phyloP scores from a whole-genome alignment of 37 sponge, comb jelly and placozoan species.

The Ephydatia muelleri region DNA sequence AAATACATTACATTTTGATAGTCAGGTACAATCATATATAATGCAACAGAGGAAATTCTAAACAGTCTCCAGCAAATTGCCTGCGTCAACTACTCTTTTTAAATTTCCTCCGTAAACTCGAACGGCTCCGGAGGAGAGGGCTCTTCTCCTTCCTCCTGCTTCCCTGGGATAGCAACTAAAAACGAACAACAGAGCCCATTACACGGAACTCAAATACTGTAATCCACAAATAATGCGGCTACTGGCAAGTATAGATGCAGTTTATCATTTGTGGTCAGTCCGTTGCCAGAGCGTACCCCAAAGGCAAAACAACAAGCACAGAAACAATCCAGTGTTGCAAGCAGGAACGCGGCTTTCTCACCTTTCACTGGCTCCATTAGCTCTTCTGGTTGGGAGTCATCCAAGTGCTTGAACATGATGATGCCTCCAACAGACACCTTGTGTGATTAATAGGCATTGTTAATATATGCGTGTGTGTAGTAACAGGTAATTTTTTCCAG shows the following conservation, averaged over 20 bases:
- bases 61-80: neutral
- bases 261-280: neutral
- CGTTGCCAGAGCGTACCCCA: neutral
- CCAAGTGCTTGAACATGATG: slow-evolving; percentile 69
- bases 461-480: too few relatives aligned
- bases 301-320: neutral
- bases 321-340: neutral
- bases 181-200: neutral
- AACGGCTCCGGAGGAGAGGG: slow-evolving; percentile 96
- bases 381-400: slow-evolving; percentile 62
- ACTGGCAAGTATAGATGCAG: neutral
- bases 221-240: too few relatives aligned
- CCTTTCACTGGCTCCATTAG: slow-evolving; percentile 89
- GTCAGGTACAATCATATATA: neutral
- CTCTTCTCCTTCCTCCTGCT: slow-evolving; percentile 88
- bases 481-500: too few relatives aligned
- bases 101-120: slow-evolving; percentile 84
- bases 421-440: slow-evolving; percentile 86
- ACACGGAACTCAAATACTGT: neutral
- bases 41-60: neutral
- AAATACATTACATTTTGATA: neutral
- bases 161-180: slow-evolving; percentile 63
- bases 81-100: neutral
- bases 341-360: slow-evolving; percentile 5
- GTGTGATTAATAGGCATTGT: neutral